A percentile compares a stretch with the other conserved stretches of the same genome.
phyloP scores from a whole-genome alignment of 30 jellyfish, hydroid and myxozoan genomes.

The Hydractinia echinata region DNA sequence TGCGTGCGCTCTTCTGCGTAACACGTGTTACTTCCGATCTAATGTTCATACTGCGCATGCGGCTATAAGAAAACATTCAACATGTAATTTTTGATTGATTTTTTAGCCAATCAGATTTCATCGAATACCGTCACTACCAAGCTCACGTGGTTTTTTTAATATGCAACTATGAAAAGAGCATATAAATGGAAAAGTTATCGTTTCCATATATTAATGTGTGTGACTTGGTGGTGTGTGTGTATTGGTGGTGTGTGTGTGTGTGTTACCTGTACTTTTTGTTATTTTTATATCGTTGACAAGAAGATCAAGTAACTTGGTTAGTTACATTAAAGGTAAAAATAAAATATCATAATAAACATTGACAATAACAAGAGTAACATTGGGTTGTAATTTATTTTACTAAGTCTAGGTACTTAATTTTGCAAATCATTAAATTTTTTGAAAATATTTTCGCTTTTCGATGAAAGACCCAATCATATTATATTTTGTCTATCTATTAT shows the following conservation, averaged over 20 bases:
- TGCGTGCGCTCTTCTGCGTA: neutral
- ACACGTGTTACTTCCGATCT: neutral
- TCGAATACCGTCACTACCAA: slow-evolving; percentile 19
- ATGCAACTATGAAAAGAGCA: slow-evolving; percentile 12
- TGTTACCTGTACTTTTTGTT: neutral
- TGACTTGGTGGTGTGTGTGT: neutral
- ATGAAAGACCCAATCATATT: too few relatives aligned
- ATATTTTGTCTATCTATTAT: too few relatives aligned
- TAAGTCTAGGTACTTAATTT: too few relatives aligned
- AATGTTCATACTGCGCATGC: slow-evolving; percentile 35
- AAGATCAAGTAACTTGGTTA: neutral
- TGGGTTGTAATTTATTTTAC: too few relatives aligned
- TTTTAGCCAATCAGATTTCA: slow-evolving; percentile 14
- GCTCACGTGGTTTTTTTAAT: slow-evolving; percentile 8
- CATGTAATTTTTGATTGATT: too few relatives aligned
- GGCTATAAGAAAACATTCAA: slow-evolving; percentile 19
- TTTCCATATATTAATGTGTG: neutral
- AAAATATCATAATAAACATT: too few relatives aligned
- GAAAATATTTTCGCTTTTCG: too few relatives aligned
- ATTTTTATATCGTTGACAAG: neutral
- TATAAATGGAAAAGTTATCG: neutral
- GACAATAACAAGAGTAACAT: too few relatives aligned
- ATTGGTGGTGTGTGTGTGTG: neutral
- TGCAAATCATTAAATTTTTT: too few relatives aligned
- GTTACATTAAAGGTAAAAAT: neutral